Conservation (phyloP, 2,888 invertebrate genomes). For the Cinara cedri region DNA sequence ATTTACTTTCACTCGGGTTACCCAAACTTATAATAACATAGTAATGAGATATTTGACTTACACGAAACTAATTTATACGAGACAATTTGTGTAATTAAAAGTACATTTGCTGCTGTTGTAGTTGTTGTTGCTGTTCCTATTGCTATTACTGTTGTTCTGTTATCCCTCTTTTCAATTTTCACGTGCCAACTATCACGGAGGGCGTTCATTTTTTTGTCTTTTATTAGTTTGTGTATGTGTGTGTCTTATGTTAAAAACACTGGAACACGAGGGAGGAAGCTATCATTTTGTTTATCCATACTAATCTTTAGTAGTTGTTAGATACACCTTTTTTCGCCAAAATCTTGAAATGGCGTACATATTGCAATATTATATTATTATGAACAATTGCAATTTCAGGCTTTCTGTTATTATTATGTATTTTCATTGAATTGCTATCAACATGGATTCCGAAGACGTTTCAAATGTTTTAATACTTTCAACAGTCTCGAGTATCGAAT, state of each 20-base stretch:
- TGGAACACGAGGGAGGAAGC: constrained; percentile 34
- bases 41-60: no score
- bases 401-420: no score
- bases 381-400: no score
- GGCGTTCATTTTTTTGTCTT: not conserved
- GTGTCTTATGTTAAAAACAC: constrained; percentile 30
- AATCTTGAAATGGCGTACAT: not conserved
- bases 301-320: not conserved
- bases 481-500: no score
- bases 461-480: no score
- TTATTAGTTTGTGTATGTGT: not conserved
- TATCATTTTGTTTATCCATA: constrained; percentile 31
- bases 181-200: not conserved
- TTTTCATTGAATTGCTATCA: no score
- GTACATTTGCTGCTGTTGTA: not conserved
- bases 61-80: not conserved
- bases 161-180: constrained; percentile 21
- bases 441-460: no score
- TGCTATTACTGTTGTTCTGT: not conserved
- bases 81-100: constrained; percentile 20
- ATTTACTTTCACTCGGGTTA: not conserved
- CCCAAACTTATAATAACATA: not conserved
- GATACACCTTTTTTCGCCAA: not conserved
- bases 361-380: no score
- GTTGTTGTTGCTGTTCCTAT: no score